Evolutionary conservation across 2,797 vertebrate species (phyloP).

Genomic region (Pantherophis vulpinus): DNA sequence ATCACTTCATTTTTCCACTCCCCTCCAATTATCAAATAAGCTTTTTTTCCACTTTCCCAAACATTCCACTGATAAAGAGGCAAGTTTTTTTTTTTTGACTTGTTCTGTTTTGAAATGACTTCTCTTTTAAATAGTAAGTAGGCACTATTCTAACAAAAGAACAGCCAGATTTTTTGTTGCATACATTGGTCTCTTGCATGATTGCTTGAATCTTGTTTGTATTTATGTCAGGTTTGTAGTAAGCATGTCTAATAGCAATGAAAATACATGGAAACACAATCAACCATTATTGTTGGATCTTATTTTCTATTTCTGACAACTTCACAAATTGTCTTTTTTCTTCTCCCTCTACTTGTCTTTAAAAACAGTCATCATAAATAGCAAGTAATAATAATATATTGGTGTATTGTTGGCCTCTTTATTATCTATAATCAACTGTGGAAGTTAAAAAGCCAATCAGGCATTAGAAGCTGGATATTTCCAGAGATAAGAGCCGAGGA

Average conservation of each 20-base stretch:
- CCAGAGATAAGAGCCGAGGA: slow-evolving; percentile 12
- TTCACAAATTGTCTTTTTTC: slow-evolving; percentile 33
- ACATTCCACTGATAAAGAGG: background rate
- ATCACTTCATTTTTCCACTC: background rate
- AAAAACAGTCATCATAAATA: background rate
- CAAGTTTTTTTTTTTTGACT: background rate
- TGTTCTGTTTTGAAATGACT: background rate
- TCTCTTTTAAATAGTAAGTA: background rate
- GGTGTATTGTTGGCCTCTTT: slow-evolving; percentile 27
- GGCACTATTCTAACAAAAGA: background rate
- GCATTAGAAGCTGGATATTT: background rate
- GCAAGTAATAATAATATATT: slow-evolving; percentile 24
- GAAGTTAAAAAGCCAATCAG: background rate
- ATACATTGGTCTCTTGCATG: background rate
- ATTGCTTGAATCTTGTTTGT: background rate
- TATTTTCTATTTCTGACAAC: slow-evolving; percentile 37
- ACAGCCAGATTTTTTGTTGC: background rate
- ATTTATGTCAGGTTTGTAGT: slow-evolving; percentile 3
- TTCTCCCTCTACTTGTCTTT: slow-evolving; percentile 11
- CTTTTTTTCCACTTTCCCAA: background rate
- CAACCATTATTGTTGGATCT: slow-evolving; percentile 17
- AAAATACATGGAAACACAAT: slow-evolving; percentile 49
- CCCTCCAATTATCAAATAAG: background rate
- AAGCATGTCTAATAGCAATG: slow-evolving; percentile 35
- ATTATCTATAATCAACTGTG: slow-evolving; percentile 22